phyloP scores from a whole-genome alignment of 2,888 invertebrate genomes.

The Sialis lutaria region DNA sequence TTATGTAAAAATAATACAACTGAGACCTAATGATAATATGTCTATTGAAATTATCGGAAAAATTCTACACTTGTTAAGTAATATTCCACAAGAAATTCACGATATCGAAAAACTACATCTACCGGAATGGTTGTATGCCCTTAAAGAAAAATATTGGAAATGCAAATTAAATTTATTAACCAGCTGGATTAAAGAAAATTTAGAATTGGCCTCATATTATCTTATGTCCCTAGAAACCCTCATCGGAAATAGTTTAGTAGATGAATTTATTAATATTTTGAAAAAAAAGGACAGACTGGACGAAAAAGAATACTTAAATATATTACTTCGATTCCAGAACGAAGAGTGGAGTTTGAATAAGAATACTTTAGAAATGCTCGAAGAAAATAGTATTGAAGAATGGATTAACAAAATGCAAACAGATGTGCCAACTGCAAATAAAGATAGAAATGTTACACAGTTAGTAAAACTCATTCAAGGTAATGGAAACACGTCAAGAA shows the following conservation, averaged over 20 bases:
- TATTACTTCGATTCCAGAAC: conserved; percentile 8
- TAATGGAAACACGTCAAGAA: conserved; percentile 8
- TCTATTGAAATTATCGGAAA: conserved; percentile 8
- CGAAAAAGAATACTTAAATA: conserved; percentile 1
- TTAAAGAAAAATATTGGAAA: conserved; percentile 11
- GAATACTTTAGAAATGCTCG: conserved; percentile 6
- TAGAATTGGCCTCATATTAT: conserved; percentile 9
- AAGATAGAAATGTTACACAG: conserved; percentile 6
- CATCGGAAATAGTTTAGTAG: conserved; percentile 4
- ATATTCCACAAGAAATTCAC: conserved; percentile 8
- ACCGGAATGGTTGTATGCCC: conserved; percentile 12
- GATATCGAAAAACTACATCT: conserved; percentile 7
- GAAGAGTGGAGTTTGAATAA: conserved; percentile 8
- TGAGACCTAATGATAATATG: conserved; percentile 3
- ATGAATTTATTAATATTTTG: conserved; percentile 8
- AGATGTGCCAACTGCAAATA: conserved; percentile 1
- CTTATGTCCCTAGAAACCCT: conserved; percentile 8
- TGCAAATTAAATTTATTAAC: conserved; percentile 7
- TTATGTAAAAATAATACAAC: conserved; percentile 8
- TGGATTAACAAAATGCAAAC: conserved; percentile 3
- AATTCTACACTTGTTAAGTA: conserved; percentile 9
- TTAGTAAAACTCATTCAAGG: conserved; percentile 9
- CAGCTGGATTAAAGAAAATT: conserved; percentile 8
- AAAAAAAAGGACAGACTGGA: conserved; percentile 3
- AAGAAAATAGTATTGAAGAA: conserved; percentile 1